phyloP scores from a whole-genome alignment of 2,888 invertebrate genomes.

The Drosophila neonasuta region DNA sequence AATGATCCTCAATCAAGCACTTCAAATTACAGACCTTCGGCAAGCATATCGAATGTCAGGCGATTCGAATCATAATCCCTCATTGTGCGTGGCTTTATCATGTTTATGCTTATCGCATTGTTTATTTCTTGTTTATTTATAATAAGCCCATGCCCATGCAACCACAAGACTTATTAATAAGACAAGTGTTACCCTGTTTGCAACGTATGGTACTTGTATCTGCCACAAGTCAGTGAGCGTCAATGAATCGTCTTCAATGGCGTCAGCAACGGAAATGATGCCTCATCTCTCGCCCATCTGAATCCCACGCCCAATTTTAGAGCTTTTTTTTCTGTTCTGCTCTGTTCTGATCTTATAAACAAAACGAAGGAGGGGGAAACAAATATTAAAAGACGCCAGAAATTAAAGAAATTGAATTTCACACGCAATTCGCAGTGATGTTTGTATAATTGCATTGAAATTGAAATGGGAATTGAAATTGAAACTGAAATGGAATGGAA shows the following conservation, averaged over 20 bases:
- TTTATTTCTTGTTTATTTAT: conserved; percentile 33
- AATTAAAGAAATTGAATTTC: conserved; percentile 56
- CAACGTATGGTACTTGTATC: conserved; percentile 17
- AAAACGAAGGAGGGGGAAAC: conserved; percentile 40
- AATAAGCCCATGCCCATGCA: conserved; percentile 26
- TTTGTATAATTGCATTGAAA: conserved; percentile 36
- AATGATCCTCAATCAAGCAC: conserved; percentile 22
- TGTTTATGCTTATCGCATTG: conserved; percentile 44
- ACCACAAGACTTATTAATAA: conserved; percentile 28
- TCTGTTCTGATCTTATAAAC: conserved; percentile 54
- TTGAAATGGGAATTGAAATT: conserved; percentile 37
- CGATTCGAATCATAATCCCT: conserved; percentile 21
- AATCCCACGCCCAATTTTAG: conserved; percentile 56
- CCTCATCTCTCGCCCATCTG: conserved; percentile 40
- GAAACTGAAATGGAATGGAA: conserved; percentile 33
- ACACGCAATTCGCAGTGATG: conserved; percentile 66
- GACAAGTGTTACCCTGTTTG: conserved; percentile 44
- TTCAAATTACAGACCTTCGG: conserved; percentile 10
- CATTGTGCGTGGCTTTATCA: conserved; percentile 13
- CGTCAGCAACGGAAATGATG: conserved; percentile 71
- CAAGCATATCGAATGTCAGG: conserved; percentile 45
- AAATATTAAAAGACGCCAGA: conserved; percentile 29
- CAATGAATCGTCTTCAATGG: conserved; percentile 41
- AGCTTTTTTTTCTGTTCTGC: conserved; percentile 39
- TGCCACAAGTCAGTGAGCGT: conserved; percentile 25